These are phyloP conservation scores for Arion vulgaris DNA, from an alignment of 1,140 invertebrate genomes.

Conservation along the genomic window DNA sequence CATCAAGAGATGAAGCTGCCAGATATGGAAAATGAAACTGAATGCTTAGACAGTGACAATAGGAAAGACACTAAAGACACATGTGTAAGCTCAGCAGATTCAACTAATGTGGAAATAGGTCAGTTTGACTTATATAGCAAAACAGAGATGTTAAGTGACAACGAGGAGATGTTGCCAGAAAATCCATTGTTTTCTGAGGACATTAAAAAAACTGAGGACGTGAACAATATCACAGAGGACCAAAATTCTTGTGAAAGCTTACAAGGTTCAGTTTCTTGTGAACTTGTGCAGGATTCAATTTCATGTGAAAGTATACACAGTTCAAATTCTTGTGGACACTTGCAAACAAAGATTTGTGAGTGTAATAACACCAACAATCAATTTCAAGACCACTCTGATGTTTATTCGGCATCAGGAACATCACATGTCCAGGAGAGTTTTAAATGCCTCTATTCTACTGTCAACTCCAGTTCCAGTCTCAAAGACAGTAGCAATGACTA, in stretches of 20 bases:
- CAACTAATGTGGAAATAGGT: background rate
- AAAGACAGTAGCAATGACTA: constrained; percentile 4
- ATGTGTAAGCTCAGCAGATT: background rate
- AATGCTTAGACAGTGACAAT: background rate
- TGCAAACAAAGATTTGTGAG: background rate
- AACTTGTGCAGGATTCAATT: too few species aligned
- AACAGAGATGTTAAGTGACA: background rate
- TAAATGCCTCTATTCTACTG: background rate
- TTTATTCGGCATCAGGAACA: background rate
- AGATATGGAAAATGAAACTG: background rate
- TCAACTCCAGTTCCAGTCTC: background rate
- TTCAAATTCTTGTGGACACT: background rate
- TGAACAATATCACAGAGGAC: background rate
- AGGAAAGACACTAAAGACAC: background rate
- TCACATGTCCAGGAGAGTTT: background rate
- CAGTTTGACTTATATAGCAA: background rate
- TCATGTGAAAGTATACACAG: too few species aligned
- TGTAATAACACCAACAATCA: background rate
- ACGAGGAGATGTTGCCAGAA: constrained; percentile 1
- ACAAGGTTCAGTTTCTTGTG: too few species aligned
- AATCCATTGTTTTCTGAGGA: constrained; percentile 17
- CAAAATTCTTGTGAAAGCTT: background rate
- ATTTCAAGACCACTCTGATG: background rate
- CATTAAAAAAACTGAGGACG: background rate
- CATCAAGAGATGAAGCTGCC: background rate